A percentile compares a stretch with the other conserved stretches of the same genome.
Conservation (phyloP, 2,113 vertebrate genomes). For the Echinops telfairi region DNA sequence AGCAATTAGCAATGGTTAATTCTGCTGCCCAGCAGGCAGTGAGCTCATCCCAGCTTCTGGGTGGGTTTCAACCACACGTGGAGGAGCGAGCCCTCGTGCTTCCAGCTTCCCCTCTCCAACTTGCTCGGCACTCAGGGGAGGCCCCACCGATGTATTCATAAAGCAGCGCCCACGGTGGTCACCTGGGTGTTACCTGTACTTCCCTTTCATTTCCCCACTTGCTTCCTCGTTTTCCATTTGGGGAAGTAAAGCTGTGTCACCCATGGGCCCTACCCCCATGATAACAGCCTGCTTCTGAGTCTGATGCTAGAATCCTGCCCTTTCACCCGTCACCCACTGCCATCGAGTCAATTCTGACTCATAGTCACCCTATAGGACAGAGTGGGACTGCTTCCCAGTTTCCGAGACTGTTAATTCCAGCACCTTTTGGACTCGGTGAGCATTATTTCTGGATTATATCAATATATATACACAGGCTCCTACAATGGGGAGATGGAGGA, state of each 20-base stretch:
- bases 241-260: background rate
- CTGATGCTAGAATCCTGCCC: background rate
- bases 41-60: background rate
- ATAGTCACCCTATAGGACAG: too few relatives aligned
- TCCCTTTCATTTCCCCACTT: slow-evolving; percentile 2
- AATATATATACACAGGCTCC: background rate
- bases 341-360: too few relatives aligned
- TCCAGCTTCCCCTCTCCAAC: background rate
- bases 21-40: background rate
- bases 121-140: background rate
- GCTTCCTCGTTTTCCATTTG: slow-evolving; percentile 3
- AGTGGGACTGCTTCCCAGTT: too few relatives aligned
- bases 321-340: too few relatives aligned
- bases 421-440: background rate
- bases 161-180: too few relatives aligned
- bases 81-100: background rate
- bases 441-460: background rate
- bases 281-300: background rate
- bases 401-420: background rate
- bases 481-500: background rate
- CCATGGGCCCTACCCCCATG: background rate
- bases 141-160: too few relatives aligned
- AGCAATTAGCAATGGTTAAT: slow-evolving; percentile 72
- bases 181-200: too few relatives aligned
- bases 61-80: background rate